A percentile compares a stretch with the other conserved stretches of the same genome.
Evolutionary conservation across 2,797 vertebrate genomes (phyloP).

Genomic region (Allobates femoralis): DNA sequence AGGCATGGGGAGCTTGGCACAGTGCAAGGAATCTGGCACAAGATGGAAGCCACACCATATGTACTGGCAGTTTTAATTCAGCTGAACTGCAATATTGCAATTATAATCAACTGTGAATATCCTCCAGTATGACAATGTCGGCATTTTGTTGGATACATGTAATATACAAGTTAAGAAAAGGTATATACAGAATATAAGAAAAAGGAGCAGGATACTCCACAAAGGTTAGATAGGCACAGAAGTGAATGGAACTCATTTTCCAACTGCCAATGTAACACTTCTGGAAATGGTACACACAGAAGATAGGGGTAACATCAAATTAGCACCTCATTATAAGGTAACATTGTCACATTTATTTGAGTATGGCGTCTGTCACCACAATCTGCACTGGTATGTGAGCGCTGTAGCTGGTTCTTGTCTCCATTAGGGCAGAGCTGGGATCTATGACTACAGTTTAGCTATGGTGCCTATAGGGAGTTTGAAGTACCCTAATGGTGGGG

Average conservation of each 20-base stretch:
- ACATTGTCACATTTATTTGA: neutral
- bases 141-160: neutral
- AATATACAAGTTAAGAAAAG: neutral
- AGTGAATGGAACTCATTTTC: neutral
- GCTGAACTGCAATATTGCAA: slow-evolving; percentile 19
- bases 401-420: neutral
- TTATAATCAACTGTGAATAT: neutral
- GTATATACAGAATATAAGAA: neutral
- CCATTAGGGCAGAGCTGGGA: neutral
- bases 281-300: neutral
- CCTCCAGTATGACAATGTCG: neutral
- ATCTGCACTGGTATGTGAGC: neutral
- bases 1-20: neutral
- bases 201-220: neutral
- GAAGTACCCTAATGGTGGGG: neutral
- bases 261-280: neutral
- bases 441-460: neutral
- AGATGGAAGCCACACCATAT: slow-evolving; percentile 2
- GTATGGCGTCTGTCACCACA: neutral
- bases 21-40: neutral
- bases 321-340: neutral
- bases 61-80: slow-evolving; percentile 32
- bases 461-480: neutral
- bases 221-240: neutral
- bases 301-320: neutral